Conservation (phyloP, 1,140 invertebrate genomes). For the Diachasmimorpha longicaudata region DNA sequence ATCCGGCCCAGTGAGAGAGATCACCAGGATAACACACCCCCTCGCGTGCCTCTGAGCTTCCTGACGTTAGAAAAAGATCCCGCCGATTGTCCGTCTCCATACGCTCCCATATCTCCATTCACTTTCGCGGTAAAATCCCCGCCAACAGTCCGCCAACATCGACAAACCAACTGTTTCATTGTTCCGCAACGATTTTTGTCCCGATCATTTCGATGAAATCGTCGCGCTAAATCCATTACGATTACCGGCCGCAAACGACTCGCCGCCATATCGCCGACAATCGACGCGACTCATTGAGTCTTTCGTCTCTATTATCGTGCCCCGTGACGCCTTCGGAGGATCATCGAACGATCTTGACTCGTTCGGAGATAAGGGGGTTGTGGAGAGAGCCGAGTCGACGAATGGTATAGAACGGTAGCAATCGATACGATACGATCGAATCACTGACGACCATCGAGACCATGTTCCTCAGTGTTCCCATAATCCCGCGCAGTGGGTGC, state of each 20-base stretch:
- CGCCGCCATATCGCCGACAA: background rate
- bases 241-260: background rate
- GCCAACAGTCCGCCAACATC: background rate
- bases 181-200: background rate
- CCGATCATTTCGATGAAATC: background rate
- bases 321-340: background rate
- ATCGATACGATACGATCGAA: conserved; percentile 34
- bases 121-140: background rate
- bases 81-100: conserved; percentile 36
- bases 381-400: background rate
- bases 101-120: conserved; percentile 31
- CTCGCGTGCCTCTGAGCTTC: conserved; percentile 27
- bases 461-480: conserved; percentile 23
- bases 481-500: conserved; percentile 1
- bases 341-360: background rate
- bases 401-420: conserved; percentile 31
- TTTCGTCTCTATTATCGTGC: conserved; percentile 22
- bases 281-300: background rate
- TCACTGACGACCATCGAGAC: conserved; percentile 21
- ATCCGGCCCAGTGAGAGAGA: background rate
- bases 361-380: background rate
- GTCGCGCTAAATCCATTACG: conserved; percentile 21
- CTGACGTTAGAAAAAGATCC: conserved; percentile 37
- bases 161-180: background rate
- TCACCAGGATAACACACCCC: conserved; percentile 37